Evolutionary conservation across 2,797 vertebrate species (phyloP).

Genomic region (Hybognathus amarus): DNA sequence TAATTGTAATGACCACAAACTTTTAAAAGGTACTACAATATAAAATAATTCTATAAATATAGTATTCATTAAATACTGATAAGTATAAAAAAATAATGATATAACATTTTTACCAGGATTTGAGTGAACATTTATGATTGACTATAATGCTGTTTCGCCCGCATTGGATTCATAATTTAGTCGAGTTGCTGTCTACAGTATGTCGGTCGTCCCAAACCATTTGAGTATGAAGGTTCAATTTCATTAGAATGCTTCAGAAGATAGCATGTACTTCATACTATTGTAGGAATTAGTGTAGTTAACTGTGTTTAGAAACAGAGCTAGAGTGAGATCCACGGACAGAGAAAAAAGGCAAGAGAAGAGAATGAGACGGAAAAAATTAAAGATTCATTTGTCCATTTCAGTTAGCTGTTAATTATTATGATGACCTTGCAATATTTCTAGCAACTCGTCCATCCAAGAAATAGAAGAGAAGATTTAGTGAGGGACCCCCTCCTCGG

Average conservation of each 20-base stretch:
- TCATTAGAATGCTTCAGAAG: not conserved
- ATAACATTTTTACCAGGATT: not conserved
- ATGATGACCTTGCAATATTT: constrained; percentile 77
- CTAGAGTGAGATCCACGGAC: constrained; percentile 40
- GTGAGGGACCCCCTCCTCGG: constrained; percentile 60
- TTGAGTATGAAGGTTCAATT: not conserved
- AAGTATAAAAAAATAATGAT: not conserved
- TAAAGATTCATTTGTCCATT: constrained; percentile 46
- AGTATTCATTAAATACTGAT: not conserved
- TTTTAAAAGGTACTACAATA: not conserved
- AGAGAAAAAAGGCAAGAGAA: constrained; percentile 7
- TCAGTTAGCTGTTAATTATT: constrained; percentile 75
- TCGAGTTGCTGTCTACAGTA: not conserved
- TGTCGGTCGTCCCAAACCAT: constrained; percentile 4
- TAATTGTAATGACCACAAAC: not conserved
- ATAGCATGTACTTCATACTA: too few relatives aligned
- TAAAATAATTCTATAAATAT: not conserved
- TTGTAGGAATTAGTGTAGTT: not conserved
- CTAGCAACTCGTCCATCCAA: constrained; percentile 62
- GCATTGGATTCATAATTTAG: not conserved
- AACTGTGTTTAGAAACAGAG: constrained; percentile 40
- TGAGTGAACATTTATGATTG: not conserved
- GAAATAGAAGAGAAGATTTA: constrained; percentile 70
- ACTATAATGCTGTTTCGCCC: not conserved
- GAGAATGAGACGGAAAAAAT: constrained; percentile 3